Conservation (phyloP, 1,140 invertebrate species). For the Orius laevigatus region DNA sequence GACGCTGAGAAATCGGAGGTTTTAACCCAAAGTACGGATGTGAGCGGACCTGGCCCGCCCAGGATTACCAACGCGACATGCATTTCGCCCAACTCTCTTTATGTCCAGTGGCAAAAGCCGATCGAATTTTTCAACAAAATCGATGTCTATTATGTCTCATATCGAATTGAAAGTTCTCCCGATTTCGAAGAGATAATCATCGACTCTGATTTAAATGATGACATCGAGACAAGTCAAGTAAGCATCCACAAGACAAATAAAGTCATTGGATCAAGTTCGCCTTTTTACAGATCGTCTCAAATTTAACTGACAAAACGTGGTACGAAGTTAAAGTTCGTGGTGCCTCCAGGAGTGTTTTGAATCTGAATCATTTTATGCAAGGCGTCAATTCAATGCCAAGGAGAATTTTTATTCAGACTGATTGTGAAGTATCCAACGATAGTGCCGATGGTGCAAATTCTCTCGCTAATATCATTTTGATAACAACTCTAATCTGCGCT, state of each 20-base stretch:
- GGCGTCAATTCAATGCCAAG: constrained; percentile 45
- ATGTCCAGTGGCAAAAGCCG: constrained; percentile 65
- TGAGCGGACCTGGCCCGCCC: constrained; percentile 61
- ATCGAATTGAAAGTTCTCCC: constrained; percentile 36
- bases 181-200: constrained; percentile 45
- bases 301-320: constrained; percentile 53
- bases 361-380: constrained; percentile 41
- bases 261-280: constrained; percentile 2
- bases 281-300: constrained; percentile 46
- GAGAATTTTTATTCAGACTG: constrained; percentile 31
- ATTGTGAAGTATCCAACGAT: constrained; percentile 13
- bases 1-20: constrained; percentile 56
- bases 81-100: constrained; percentile 52
- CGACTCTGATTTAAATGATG: constrained; percentile 41
- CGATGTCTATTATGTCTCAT: constrained; percentile 64
- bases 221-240: constrained; percentile 17
- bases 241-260: not conserved
- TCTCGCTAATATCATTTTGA: constrained; percentile 33
- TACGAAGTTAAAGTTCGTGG: constrained; percentile 60
- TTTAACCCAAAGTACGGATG: constrained; percentile 59
- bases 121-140: constrained; percentile 52
- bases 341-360: constrained; percentile 47
- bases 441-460: constrained; percentile 30
- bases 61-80: constrained; percentile 67
- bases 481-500: constrained; percentile 53